Evolutionary conservation across 2,888 invertebrate species (phyloP).

Genomic region (Tenthredo scrophulariae): DNA sequence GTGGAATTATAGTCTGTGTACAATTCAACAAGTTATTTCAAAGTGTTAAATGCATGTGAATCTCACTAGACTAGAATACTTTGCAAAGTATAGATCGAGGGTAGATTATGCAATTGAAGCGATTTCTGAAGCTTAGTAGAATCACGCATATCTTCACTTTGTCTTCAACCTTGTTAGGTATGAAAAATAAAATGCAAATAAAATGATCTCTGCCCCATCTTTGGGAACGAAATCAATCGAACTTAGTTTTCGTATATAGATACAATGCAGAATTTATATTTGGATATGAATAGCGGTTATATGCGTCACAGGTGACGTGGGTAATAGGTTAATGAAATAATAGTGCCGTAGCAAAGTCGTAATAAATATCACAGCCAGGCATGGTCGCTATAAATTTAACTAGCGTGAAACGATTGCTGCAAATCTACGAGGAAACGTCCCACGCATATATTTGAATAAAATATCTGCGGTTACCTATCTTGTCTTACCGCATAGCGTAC

Average conservation of each 20-base stretch:
- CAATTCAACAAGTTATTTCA: slow-evolving; percentile 19
- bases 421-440: slow-evolving; percentile 45
- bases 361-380: slow-evolving; percentile 13
- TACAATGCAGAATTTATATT: slow-evolving; percentile 1
- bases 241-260: not conserved
- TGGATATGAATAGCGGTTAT: not conserved
- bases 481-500: slow-evolving; percentile 4
- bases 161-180: not conserved
- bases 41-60: not conserved
- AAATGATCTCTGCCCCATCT: not conserved
- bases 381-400: not conserved
- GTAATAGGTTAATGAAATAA: not conserved
- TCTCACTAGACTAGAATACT: not conserved
- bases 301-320: slow-evolving; percentile 6
- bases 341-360: not conserved
- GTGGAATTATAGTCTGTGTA: not conserved
- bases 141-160: not conserved
- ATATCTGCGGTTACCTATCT: not conserved
- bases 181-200: not conserved
- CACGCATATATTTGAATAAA: slow-evolving; percentile 49
- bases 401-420: slow-evolving; percentile 8
- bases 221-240: not conserved
- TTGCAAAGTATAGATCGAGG: not conserved
- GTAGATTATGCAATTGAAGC: not conserved
- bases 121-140: not conserved